Evolutionary conservation across 2,797 vertebrate genomes (phyloP), one percentile per base, ranked within the genome.

Genomic region (Chelon labrosus): DNA sequence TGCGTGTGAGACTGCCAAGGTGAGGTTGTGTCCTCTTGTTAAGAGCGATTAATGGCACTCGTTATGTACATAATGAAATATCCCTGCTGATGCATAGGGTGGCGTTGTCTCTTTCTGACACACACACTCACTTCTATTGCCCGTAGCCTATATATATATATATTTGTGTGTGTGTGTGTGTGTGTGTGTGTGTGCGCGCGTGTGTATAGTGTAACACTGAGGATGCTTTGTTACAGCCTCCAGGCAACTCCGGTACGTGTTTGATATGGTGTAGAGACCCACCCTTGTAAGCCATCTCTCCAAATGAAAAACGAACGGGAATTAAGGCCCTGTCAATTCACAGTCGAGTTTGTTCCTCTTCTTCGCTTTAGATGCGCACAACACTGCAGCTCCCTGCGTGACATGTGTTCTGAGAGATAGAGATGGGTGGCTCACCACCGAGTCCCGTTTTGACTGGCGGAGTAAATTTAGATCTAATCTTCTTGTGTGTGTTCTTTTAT

Each of bases 1-100:
- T 82, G 91, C 52, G 72, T 91, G 85, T 85, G 79, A 93, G 91
- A 92, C 90, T 91, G 91, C 90, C 92, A 94, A 93, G 91, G 93
- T 93, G 93, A 94, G 94, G 93, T 93, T 93, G 92, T 84, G 93
- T 94, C 94, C 93, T 93, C 94, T 95, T 94, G 93, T 95, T 95
- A 94, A 92, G 91, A 94, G 91, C 92, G 88, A 93, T 95, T 95
- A 94, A 95, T 94, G 93, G 92, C 86, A 90, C 93, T 94, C 86
- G 92, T 95, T 94, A 94, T 93, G 92, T 93, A 93, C 91, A 92
- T 94, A 94, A 94, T 93, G 93, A 95, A 94, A 94, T 92, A 93
- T 94, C 92, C 89, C 90, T 89, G 88, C 91, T 89, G 90, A 92
- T 93, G 92, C 89, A 86, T 92, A 89, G 89, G 87, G 75, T 87